Evolutionary conservation across 2,797 vertebrate genomes (phyloP).

Genomic region (Alcedo quadribrachys): DNA sequence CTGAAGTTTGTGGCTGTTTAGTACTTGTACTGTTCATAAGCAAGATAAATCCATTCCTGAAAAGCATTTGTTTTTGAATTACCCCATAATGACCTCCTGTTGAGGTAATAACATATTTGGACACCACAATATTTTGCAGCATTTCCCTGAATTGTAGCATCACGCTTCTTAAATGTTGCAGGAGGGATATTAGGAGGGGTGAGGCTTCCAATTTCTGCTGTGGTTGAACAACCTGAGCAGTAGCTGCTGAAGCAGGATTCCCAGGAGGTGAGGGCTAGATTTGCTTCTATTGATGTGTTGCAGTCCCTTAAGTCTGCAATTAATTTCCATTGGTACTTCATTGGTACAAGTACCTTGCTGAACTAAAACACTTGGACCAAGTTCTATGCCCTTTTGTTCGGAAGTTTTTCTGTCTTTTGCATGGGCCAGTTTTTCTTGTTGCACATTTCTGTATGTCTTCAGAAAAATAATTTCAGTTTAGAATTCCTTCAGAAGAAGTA

Average conservation of each 20-base stretch:
- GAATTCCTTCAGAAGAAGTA: not conserved
- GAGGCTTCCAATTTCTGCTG: not conserved
- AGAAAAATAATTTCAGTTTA: not conserved
- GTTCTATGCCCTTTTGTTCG: not conserved
- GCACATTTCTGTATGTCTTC: fast-evolving
- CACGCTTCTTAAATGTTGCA: not conserved
- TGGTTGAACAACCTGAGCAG: not conserved
- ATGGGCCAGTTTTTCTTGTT: not conserved
- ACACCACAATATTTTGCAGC: not conserved
- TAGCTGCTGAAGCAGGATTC: not conserved
- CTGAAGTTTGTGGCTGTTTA: not conserved
- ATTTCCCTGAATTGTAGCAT: not conserved
- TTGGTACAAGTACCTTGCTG: not conserved
- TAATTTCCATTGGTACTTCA: not conserved
- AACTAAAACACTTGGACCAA: not conserved
- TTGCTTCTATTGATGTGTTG: not conserved
- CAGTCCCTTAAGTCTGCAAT: not conserved
- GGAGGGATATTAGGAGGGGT: not conserved
- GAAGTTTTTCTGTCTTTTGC: not conserved
- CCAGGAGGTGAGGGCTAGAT: not conserved
- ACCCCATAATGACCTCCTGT: not conserved
- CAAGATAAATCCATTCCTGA: not conserved
- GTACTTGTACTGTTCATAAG: not conserved
- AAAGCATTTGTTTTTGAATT: not conserved
- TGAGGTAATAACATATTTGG: not conserved